These are phyloP conservation scores for Mythimna loreyi DNA, from an alignment of 2,888 invertebrate species.

Conservation along the genomic window DNA sequence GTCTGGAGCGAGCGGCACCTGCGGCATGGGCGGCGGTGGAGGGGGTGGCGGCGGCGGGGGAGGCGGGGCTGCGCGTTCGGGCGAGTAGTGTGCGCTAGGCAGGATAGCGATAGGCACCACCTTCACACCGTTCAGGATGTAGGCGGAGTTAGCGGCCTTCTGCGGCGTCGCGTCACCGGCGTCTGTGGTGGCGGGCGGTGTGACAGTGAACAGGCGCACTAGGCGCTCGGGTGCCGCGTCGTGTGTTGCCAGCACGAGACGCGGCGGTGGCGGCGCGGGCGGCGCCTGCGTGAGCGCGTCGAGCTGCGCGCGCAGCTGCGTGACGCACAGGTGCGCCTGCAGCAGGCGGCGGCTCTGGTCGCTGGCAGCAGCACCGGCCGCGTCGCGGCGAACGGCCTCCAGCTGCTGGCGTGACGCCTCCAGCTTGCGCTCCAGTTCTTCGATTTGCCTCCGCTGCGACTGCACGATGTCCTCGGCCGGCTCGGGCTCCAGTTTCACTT, in stretches of 20 bases:
- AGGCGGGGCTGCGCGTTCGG: slow-evolving; percentile 77
- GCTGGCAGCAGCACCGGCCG: slow-evolving; percentile 87
- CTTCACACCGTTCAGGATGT: slow-evolving; percentile 92
- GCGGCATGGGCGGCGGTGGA: slow-evolving; percentile 77
- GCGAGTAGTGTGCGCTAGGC: slow-evolving; percentile 85
- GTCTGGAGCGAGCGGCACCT: slow-evolving; percentile 63
- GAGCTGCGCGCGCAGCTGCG: slow-evolving; percentile 91
- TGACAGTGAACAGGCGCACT: slow-evolving; percentile 81
- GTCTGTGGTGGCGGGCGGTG: slow-evolving; percentile 81
- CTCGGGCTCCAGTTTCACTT: slow-evolving; percentile 80
- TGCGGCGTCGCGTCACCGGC: slow-evolving; percentile 66
- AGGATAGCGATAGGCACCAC: slow-evolving; percentile 88
- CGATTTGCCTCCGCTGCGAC: slow-evolving; percentile 96
- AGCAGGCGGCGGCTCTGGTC: slow-evolving; percentile 88
- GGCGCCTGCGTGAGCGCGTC: slow-evolving; percentile 91
- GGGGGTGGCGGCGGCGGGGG: slow-evolving; percentile 80
- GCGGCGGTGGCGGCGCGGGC: slow-evolving; percentile 74
- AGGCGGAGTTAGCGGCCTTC: slow-evolving; percentile 86
- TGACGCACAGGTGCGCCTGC: slow-evolving; percentile 92
- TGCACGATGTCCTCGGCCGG: slow-evolving; percentile 94
- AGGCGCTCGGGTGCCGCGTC: slow-evolving; percentile 85
- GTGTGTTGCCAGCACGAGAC: slow-evolving; percentile 83
- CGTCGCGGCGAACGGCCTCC: slow-evolving; percentile 92
- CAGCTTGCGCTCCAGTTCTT: slow-evolving; percentile 95
- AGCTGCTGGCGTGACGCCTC: slow-evolving; percentile 95